Base-by-base conservation (phyloP, 2,797 vertebrate species). In the Anguilla megastoma region DNA sequence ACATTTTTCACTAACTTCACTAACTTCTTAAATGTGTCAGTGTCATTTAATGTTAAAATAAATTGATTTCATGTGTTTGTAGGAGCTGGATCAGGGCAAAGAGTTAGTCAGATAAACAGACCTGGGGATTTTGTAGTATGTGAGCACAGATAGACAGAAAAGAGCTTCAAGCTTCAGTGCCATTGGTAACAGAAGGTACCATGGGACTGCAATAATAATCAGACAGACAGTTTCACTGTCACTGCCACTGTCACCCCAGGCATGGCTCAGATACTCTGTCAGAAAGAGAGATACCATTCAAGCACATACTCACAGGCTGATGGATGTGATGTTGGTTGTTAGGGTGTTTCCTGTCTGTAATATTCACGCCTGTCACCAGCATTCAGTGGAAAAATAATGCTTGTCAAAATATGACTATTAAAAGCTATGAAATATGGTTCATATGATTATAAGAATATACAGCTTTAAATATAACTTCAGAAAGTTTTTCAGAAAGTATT, bases 211-310 rank as follows among this genome's bases (percentile, higher is more conserved):
- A 84, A 66, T 83, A 56, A 58, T 52, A 36, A 45, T 85, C 16
- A 41, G 33, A 85, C 10, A 14, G 86, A 33, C 86, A 69, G 54
- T 87, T 48, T 84, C 86, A 60, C 56, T 33, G n/a, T 30, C 36
- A 36, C 76, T 48, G 86, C 41, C 3, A 45, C 41, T 84, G 86
- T 84, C 86, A 54, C 86, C 30, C 54, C 41, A 10, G 58, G 79
- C 86, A 63, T 54, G 41, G 56, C 80, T 63, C 86, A 87, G 45
- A 30, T 76, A 69, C 41, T 21, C 54, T 52, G 86, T 82, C 52
- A 41, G 74, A n/a, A 21, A 66, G 16, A 66, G 41, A 45, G 41
- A 45, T 45, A 21, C 16, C 63, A 66, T 21, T n/a, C 18, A 6
- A n/a, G 63, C 16, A 6, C 16, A n/a, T 6, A 7, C 63, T 66